A percentile compares a stretch with the other conserved stretches of the same genome.
phyloP scores from a whole-genome alignment of 37 sponge, comb jelly and placozoan species.

The Amphimedon queenslandica region DNA sequence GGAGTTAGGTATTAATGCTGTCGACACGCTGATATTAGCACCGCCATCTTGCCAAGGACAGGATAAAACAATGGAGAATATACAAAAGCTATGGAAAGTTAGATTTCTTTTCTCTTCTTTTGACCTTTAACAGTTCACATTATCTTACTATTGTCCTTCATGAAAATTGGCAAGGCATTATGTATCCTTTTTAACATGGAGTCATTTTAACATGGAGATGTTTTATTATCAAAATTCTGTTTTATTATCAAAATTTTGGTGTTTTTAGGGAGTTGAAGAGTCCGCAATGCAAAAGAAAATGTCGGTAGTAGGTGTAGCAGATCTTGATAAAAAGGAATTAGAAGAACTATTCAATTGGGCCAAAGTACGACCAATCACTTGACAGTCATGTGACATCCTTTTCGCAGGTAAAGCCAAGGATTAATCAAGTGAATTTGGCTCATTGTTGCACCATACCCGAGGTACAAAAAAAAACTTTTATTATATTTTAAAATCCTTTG shows the following conservation, averaged over 20 bases:
- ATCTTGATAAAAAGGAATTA: conserved; percentile 37
- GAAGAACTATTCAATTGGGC: conserved; percentile 43
- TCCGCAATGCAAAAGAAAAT: conserved; percentile 13
- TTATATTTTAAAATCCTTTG: background rate
- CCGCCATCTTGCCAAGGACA: conserved; percentile 26
- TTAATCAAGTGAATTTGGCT: conserved; percentile 66
- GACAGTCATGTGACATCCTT: background rate
- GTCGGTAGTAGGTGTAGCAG: conserved; percentile 37
- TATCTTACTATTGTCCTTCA: too few relatives aligned
- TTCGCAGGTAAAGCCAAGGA: conserved; percentile 45
- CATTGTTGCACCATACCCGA: conserved; percentile 66
- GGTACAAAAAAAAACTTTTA: conserved; percentile 4
- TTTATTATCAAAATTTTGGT: background rate
- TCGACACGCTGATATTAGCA: conserved; percentile 38
- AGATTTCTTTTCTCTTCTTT: too few relatives aligned
- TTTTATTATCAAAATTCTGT: too few relatives aligned
- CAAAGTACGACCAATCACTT: conserved; percentile 1
- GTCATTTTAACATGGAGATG: too few relatives aligned
- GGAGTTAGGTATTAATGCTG: conserved; percentile 39
- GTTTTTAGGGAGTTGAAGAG: conserved; percentile 25
- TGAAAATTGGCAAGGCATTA: too few relatives aligned
- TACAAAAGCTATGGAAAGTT: conserved; percentile 51
- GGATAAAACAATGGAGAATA: conserved; percentile 12
- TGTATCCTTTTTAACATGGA: too few relatives aligned
- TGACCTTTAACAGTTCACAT: too few relatives aligned